Percentiles rank a stretch among this genome's conserved stretches.
Evolutionary conservation across 2,113 vertebrate species (phyloP).

Genomic region (Alligator sinensis): DNA sequence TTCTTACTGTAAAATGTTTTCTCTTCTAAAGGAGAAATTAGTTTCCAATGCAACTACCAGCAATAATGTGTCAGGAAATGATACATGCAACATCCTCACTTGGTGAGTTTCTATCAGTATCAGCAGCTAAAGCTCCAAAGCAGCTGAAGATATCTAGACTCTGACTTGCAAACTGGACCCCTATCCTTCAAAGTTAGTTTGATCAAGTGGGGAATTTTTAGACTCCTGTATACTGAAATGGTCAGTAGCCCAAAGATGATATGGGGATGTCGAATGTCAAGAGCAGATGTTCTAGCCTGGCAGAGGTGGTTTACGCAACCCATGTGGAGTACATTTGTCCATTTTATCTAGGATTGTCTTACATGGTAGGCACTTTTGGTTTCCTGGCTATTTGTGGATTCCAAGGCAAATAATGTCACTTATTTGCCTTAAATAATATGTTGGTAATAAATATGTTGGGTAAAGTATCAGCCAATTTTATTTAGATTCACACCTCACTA

Average conservation of each 20-base stretch:
- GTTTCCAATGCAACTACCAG: background rate
- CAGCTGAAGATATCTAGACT: background rate
- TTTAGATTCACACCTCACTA: background rate
- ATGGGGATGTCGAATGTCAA: background rate
- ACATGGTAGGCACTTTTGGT: background rate
- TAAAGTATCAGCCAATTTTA: background rate
- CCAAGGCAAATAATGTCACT: background rate
- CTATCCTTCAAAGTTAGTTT: background rate
- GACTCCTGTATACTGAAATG: background rate
- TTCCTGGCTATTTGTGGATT: background rate
- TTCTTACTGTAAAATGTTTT: background rate
- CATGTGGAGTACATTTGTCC: background rate
- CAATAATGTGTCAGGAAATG: background rate
- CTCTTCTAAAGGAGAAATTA: background rate
- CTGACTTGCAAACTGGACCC: background rate
- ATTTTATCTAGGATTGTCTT: background rate
- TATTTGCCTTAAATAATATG: too few relatives aligned
- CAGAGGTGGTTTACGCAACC: background rate
- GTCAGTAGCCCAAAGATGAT: background rate
- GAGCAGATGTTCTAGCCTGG: background rate
- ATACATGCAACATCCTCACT: background rate
- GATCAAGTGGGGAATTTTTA: background rate
- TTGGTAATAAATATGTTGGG: too few relatives aligned
- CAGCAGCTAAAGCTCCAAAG: background rate
- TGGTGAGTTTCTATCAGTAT: background rate